phyloP scores from a whole-genome alignment of 2,888 invertebrate species.

The Scaptomyza cyrtandrae region DNA sequence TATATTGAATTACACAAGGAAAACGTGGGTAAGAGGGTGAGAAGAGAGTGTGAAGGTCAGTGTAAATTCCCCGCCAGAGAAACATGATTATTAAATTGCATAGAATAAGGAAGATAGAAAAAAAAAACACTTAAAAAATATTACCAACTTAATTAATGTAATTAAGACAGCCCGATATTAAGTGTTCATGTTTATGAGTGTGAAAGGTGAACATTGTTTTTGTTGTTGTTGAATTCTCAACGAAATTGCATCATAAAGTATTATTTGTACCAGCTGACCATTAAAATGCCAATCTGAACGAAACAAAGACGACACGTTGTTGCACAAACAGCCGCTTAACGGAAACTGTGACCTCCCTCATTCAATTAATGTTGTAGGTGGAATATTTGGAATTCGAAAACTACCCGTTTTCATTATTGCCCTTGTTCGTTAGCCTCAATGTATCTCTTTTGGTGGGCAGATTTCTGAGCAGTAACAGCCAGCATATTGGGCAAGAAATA shows the following conservation, averaged over 20 bases:
- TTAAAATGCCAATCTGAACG: slow-evolving; percentile 33
- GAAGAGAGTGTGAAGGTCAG: background rate
- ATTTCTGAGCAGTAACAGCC: background rate
- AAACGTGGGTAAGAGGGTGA: background rate
- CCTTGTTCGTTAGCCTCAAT: slow-evolving; percentile 4
- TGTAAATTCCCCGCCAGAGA: slow-evolving; percentile 10
- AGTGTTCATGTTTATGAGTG: slow-evolving; percentile 7
- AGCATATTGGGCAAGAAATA: slow-evolving; percentile 3
- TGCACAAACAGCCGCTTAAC: background rate
- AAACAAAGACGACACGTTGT: slow-evolving; percentile 41
- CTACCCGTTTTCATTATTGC: slow-evolving; percentile 2
- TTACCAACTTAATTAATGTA: slow-evolving; percentile 24
- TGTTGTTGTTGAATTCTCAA: background rate
- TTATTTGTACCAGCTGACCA: background rate
- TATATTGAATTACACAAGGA: background rate
- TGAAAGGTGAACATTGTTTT: slow-evolving; percentile 14
- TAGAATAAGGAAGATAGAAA: slow-evolving; percentile 11
- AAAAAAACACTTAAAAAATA: background rate
- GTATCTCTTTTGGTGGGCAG: slow-evolving; percentile 3
- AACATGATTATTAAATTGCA: slow-evolving; percentile 25
- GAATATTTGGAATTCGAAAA: slow-evolving; percentile 14
- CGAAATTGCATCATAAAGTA: slow-evolving; percentile 19
- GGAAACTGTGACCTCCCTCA: slow-evolving; percentile 38
- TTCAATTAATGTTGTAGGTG: slow-evolving; percentile 30
- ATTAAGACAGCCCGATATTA: slow-evolving; percentile 31